Percentiles rank a stretch among this genome's conserved stretches.
These are phyloP conservation scores for Habroteleia sp. DNA, from an alignment of 2,888 invertebrate species.

Conservation along the genomic window DNA sequence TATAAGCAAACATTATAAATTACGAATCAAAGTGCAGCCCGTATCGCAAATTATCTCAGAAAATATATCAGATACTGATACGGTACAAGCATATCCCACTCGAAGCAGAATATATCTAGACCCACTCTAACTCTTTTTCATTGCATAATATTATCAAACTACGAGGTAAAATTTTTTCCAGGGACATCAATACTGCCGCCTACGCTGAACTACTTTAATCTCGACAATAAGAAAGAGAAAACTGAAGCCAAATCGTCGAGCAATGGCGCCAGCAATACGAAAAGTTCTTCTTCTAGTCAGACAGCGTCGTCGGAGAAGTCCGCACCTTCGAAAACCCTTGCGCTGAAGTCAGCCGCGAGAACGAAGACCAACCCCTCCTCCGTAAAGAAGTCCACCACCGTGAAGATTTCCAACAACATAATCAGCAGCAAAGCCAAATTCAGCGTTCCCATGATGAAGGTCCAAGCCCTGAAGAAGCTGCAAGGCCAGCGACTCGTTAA, in stretches of 20 bases:
- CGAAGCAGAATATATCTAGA: too few relatives aligned
- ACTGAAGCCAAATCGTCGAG: conserved; percentile 64
- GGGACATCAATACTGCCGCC: conserved; percentile 87
- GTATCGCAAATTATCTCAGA: too few relatives aligned
- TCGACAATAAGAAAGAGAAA: conserved; percentile 74
- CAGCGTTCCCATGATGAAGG: conserved; percentile 78
- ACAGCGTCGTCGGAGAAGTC: conserved; percentile 14
- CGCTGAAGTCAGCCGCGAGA: conserved; percentile 72
- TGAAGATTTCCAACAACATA: conserved; percentile 56
- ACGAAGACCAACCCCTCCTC: conserved; percentile 75
- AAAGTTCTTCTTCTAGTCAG: conserved; percentile 46
- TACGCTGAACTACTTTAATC: conserved; percentile 87
- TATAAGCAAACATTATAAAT: too few relatives aligned
- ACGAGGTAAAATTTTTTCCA: too few relatives aligned
- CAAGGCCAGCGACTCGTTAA: conserved; percentile 85
- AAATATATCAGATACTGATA: too few relatives aligned
- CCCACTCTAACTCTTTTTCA: too few relatives aligned
- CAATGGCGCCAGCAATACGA: conserved; percentile 29
- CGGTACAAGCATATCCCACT: too few relatives aligned
- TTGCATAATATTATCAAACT: too few relatives aligned
- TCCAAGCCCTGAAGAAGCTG: conserved; percentile 84
- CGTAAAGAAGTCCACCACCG: conserved; percentile 68
- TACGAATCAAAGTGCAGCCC: too few relatives aligned
- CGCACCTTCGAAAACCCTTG: conserved; percentile 52
- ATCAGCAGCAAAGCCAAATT: conserved; percentile 72